phyloP scores from a whole-genome alignment of 1,140 invertebrate species.

The Mercenaria mercenaria region DNA sequence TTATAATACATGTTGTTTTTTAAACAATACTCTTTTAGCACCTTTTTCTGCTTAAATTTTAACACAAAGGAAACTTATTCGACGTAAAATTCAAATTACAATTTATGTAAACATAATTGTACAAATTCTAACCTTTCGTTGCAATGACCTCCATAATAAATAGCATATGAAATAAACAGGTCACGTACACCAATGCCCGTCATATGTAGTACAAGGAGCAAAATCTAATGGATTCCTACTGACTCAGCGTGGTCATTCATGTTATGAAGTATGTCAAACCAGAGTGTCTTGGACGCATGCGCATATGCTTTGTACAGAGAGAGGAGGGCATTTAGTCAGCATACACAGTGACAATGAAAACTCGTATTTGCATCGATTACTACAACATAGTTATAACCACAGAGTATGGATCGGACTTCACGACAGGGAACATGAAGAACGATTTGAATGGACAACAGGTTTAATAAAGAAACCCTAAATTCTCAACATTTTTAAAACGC shows the following conservation, averaged over 20 bases:
- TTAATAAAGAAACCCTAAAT: not conserved
- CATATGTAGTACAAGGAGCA: not conserved
- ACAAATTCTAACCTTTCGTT: too few relatives aligned
- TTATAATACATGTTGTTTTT: too few relatives aligned
- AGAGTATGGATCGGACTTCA: constrained; percentile 1
- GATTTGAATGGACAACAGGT: constrained; percentile 13
- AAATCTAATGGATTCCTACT: not conserved
- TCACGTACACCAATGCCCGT: not conserved
- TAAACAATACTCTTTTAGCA: too few relatives aligned
- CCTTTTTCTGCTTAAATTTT: too few relatives aligned
- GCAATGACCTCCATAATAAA: too few relatives aligned
- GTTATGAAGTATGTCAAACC: not conserved
- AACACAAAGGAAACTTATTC: too few relatives aligned
- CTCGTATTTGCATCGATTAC: not conserved
- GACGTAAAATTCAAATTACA: too few relatives aligned
- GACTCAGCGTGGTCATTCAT: not conserved
- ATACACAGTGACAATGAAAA: not conserved
- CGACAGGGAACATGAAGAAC: not conserved
- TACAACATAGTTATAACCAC: not conserved
- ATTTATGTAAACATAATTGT: too few relatives aligned
- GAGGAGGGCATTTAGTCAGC: not conserved
- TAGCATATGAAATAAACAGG: too few relatives aligned
- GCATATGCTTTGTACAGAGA: not conserved
- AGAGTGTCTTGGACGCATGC: not conserved
- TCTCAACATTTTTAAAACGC: too few relatives aligned